Conservation (phyloP, 1,140 invertebrate species). For the Diorhabda sublineata region DNA sequence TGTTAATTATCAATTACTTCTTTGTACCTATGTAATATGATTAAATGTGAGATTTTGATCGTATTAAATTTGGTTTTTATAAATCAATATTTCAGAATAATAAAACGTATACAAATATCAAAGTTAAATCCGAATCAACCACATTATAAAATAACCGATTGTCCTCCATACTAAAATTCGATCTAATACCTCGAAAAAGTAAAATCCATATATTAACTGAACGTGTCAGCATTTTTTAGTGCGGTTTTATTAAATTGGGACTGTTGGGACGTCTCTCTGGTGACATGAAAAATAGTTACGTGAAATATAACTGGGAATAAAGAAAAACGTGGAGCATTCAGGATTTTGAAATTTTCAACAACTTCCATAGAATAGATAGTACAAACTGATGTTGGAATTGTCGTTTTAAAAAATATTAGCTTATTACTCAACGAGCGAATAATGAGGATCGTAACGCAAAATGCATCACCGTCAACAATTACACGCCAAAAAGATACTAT, state of each 20-base stretch:
- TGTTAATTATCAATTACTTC: too few relatives aligned
- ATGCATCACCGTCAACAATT: too few relatives aligned
- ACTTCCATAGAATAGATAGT: too few relatives aligned
- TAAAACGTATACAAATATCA: background rate
- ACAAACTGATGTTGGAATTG: too few relatives aligned
- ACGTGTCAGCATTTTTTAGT: constrained; percentile 1
- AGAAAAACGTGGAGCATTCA: background rate
- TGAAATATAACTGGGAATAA: background rate
- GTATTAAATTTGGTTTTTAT: too few relatives aligned
- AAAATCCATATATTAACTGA: background rate
- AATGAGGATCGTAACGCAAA: too few relatives aligned
- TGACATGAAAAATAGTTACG: background rate
- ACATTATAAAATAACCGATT: background rate
- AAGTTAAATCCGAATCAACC: background rate
- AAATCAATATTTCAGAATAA: too few relatives aligned
- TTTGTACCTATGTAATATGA: too few relatives aligned
- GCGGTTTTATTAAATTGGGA: constrained; percentile 1
- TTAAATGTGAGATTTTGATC: too few relatives aligned
- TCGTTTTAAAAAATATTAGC: too few relatives aligned
- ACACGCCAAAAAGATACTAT: too few relatives aligned
- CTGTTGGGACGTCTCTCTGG: background rate
- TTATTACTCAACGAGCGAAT: too few relatives aligned
- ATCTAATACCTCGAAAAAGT: background rate
- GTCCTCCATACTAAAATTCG: background rate
- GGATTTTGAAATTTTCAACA: background rate